phyloP scores from a whole-genome alignment of 2,888 invertebrate genomes.

The Sylvicola cinctus region DNA sequence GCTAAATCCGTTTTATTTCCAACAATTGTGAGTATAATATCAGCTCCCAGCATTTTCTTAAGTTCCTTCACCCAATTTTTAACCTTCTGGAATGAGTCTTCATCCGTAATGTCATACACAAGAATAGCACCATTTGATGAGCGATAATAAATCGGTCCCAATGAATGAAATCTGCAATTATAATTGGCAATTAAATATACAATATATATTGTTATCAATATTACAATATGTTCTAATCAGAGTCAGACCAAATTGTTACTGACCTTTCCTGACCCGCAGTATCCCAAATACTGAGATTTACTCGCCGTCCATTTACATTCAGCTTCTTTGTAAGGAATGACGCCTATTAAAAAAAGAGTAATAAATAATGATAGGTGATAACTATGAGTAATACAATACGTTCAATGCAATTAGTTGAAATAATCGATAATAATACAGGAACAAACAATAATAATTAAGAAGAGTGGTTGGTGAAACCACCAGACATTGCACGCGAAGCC shows the following conservation, averaged over 20 bases:
- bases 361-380: no score
- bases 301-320: conserved; percentile 68
- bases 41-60: conserved; percentile 83
- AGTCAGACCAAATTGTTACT: conserved; percentile 40
- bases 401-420: background rate
- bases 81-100: conserved; percentile 87
- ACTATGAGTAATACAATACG: no score
- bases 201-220: no score
- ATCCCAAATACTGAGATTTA: conserved; percentile 94
- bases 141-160: conserved; percentile 95
- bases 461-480: no score
- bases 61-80: conserved; percentile 98
- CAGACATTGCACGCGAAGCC: no score
- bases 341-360: conserved; percentile 44
- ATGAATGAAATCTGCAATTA: conserved; percentile 51
- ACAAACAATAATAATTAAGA: conserved; percentile 2
- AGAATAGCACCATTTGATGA: conserved; percentile 94
- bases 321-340: conserved; percentile 90
- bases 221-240: no score
- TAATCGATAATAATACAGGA: conserved; percentile 2
- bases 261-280: conserved; percentile 95
- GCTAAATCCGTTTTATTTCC: conserved; percentile 96
- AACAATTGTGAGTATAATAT: conserved; percentile 79
- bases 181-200: background rate
- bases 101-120: conserved; percentile 95